A percentile compares a stretch with the other conserved stretches of the same genome.
phyloP scores from a whole-genome alignment of 2,797 vertebrate genomes.

The Esox lucius region DNA sequence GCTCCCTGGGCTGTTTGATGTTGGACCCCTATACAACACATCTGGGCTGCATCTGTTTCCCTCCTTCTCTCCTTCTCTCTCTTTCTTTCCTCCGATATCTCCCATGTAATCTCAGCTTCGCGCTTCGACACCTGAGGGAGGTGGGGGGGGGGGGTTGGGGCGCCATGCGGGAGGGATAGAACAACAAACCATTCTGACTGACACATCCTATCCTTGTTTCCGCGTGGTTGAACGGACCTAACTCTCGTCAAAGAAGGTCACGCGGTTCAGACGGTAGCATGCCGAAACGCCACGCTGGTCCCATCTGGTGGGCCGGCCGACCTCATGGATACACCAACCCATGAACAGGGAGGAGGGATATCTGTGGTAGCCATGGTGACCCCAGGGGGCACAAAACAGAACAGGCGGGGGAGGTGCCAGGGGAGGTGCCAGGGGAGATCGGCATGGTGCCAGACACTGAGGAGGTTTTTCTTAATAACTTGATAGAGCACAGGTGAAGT shows the following conservation, averaged over 20 bases:
- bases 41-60: constrained; percentile 11
- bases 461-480: constrained; percentile 27
- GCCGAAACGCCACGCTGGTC: too few species aligned
- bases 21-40: constrained; percentile 40
- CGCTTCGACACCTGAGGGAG: constrained; percentile 33
- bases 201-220: too few species aligned
- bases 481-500: too few species aligned
- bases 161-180: too few species aligned
- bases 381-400: constrained; percentile 16
- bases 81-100: not conserved
- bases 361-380: constrained; percentile 21
- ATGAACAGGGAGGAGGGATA: not conserved
- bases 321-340: too few species aligned
- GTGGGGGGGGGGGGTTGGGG: too few species aligned
- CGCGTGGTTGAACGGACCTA: too few species aligned
- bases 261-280: too few species aligned
- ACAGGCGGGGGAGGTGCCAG: constrained; percentile 37
- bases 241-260: too few species aligned
- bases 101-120: not conserved
- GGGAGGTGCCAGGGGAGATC: constrained; percentile 18
- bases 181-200: too few species aligned
- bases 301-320: too few species aligned
- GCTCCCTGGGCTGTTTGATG: constrained; percentile 16
- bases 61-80: constrained; percentile 15
- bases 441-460: constrained; percentile 32